Base-by-base conservation (phyloP, 2,113 vertebrate genomes). In the Paradisaea rubra region DNA sequence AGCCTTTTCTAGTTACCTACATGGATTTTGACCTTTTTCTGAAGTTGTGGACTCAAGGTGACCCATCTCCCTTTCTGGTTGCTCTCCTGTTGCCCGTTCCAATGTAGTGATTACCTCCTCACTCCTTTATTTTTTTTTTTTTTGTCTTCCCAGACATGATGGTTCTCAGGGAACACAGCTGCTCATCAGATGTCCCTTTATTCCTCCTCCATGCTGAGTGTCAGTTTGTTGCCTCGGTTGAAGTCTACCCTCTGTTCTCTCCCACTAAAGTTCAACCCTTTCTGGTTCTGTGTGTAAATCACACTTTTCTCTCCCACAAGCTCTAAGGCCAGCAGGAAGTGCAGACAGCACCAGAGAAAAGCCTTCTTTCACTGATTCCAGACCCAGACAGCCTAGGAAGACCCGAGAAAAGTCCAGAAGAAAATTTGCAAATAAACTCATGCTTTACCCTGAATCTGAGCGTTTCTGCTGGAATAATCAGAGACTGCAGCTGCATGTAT, bases 101-200 rank as follows among this genome's bases (percentile, higher is more conserved):
- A 15, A 33, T 37, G 47, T 35, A 74, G 39, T 4, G 39, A 83
- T 86, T 27, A n/a, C 52, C 73, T 84, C 56, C 81, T 89, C 54
- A 16, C 15, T 53, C 17, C 28, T 86, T 65, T 47, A 24, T 28
- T 18, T 44, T 44, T 31, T 28, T 18, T 44, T 44, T 31, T 64
- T 81, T 63, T 53, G 7, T 23, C 27, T 84, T 94, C 33, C 53
- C 64, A 71, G 59, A 66, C 35, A 24, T 7, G 68, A 50, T 0
- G 8, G 25, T 79, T 88, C 37, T 93, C 33, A 73, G 60, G 44
- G 69, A 72, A 47, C 65, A 50, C 94, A 93, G 92, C 92, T 95
- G 94, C 65, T 94, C 57, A 39, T 95, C 95, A 95, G 73, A 93
- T 89, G 85, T 81, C 52, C 54, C 41, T 91, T 94, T 89, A 89